Evolutionary conservation across 2,113 vertebrate genomes (phyloP).

Genomic region (Ictalurus punctatus): DNA sequence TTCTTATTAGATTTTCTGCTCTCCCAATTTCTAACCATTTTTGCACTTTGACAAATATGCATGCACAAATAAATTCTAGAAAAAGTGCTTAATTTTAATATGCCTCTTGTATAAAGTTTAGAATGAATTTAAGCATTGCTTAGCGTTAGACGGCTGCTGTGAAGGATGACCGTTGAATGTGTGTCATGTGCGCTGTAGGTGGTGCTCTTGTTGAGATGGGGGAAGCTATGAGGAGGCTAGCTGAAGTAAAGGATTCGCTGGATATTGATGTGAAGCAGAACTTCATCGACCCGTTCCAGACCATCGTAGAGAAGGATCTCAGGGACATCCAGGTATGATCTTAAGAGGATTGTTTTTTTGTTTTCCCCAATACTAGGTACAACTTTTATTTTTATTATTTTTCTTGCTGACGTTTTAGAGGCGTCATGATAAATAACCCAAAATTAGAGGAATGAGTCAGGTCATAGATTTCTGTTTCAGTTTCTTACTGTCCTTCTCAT

Average conservation of each 20-base stretch:
- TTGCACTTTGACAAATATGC: neutral
- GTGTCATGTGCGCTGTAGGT: constrained; percentile 67
- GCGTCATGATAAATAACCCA: neutral
- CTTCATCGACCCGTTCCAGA: constrained; percentile 95
- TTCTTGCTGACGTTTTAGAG: neutral
- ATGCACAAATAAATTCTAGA: neutral
- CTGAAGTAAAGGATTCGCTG: constrained; percentile 91
- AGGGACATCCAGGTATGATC: constrained; percentile 91
- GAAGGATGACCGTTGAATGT: neutral
- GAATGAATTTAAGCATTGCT: neutral
- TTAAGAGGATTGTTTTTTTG: neutral
- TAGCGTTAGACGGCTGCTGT: neutral
- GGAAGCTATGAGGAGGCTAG: constrained; percentile 91
- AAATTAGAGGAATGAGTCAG: neutral
- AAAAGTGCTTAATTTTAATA: neutral
- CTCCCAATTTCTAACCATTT: neutral
- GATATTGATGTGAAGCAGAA: constrained; percentile 98
- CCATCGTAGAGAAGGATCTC: constrained; percentile 92
- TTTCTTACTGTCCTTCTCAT: neutral
- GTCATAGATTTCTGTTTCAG: neutral
- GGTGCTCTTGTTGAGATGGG: constrained; percentile 88
- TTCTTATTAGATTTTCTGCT: neutral
- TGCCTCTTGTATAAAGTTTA: neutral
- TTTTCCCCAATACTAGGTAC: neutral
- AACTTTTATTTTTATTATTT: neutral